Conservation (phyloP, 2,113 vertebrate species). For the Sturnira hondurensis region DNA sequence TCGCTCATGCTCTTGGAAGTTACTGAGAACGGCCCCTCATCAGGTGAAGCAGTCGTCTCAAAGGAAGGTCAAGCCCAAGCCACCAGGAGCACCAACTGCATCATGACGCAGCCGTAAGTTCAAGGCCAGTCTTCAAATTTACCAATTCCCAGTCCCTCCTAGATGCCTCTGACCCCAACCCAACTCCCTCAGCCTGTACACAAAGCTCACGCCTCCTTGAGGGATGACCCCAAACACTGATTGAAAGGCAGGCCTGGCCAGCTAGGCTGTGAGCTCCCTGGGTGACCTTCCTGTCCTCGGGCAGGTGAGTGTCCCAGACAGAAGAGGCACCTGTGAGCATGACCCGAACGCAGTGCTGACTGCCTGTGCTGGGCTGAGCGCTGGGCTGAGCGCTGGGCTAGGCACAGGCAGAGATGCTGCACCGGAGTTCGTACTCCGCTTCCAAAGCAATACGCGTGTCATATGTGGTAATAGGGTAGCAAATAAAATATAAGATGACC, state of each 20-base stretch:
- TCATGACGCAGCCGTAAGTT: not conserved
- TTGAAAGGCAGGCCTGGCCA: not conserved
- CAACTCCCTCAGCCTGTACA: not conserved
- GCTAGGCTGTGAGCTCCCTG: not conserved
- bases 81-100: not conserved
- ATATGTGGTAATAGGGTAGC: not conserved
- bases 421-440: too few relatives aligned
- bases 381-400: too few relatives aligned
- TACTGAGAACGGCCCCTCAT: accelerated
- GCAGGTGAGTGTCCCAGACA: not conserved
- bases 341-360: not conserved
- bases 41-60: not conserved
- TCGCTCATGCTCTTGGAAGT: not conserved
- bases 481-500: not conserved
- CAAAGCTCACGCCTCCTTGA: accelerated
- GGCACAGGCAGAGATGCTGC: not conserved
- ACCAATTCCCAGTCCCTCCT: not conserved
- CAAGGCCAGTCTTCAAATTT: not conserved
- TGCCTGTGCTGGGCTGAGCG: not conserved
- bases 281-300: not conserved
- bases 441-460: not conserved
- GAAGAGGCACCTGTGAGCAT: not conserved
- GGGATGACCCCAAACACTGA: not conserved
- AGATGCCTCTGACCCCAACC: not conserved
- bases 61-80: not conserved